phyloP scores from a whole-genome alignment of 2,113 vertebrate species.

The Channa argus region DNA sequence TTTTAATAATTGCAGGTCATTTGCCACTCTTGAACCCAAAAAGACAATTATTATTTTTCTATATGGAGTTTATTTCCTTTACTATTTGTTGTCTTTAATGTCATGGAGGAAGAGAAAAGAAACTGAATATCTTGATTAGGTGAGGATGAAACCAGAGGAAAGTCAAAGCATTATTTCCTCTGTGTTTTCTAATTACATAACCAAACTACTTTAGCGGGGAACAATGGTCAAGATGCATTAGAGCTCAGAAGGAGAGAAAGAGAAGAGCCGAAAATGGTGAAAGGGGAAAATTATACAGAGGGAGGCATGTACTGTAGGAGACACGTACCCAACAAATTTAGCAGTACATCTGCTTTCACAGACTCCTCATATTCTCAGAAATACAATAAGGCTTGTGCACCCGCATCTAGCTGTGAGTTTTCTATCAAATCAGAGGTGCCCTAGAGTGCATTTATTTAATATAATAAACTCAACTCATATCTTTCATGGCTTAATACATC shows the following conservation, averaged over 20 bases:
- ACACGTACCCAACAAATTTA: constrained; percentile 33
- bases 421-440: constrained; percentile 9
- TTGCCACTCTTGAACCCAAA: no score
- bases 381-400: constrained; percentile 18
- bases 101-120: neutral
- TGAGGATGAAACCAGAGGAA: constrained; percentile 33
- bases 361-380: constrained; percentile 5
- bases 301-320: constrained; percentile 14
- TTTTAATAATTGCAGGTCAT: no score
- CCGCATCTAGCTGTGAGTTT: constrained; percentile 7
- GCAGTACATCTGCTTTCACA: constrained; percentile 40
- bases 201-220: constrained; percentile 32
- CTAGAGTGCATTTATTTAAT: constrained; percentile 17
- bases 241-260: constrained; percentile 20
- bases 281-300: constrained; percentile 38
- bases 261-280: constrained; percentile 40
- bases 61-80: no score
- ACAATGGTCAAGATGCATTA: constrained; percentile 46
- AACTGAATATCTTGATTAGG: neutral
- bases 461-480: constrained; percentile 12
- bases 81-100: no score
- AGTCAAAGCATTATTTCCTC: constrained; percentile 18
- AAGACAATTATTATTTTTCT: no score
- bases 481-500: constrained; percentile 2
- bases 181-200: constrained; percentile 39